Evolutionary conservation across 2,888 invertebrate genomes (phyloP).

Genomic region (Drosophila buzzatii): DNA sequence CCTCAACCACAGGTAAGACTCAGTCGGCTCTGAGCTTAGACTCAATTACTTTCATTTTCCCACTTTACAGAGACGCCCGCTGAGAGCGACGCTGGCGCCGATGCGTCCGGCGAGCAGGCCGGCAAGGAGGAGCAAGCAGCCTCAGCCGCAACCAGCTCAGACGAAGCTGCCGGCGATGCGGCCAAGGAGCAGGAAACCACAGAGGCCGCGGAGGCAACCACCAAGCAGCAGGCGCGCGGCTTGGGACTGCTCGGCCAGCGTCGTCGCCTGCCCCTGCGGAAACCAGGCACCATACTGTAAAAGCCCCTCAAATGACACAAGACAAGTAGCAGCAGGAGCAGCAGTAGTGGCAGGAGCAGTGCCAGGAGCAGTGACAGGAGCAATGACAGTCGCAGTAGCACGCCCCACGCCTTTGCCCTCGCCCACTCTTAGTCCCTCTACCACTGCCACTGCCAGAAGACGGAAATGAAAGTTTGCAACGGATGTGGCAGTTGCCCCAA

Average conservation of each 20-base stretch:
- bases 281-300: slow-evolving; percentile 86
- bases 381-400: slow-evolving; percentile 20
- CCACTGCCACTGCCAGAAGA: neutral
- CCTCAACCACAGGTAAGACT: slow-evolving; percentile 82
- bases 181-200: slow-evolving; percentile 23
- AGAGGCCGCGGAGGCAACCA: slow-evolving; percentile 60
- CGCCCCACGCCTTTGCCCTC: neutral
- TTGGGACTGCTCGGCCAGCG: slow-evolving; percentile 90
- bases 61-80: slow-evolving; percentile 53
- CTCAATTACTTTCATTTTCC: neutral
- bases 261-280: slow-evolving; percentile 88
- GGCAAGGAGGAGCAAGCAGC: slow-evolving; percentile 54
- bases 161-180: slow-evolving; percentile 59
- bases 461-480: slow-evolving; percentile 42
- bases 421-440: neutral
- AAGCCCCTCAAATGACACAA: slow-evolving; percentile 30
- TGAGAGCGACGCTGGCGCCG: slow-evolving; percentile 54
- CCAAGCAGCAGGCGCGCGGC: slow-evolving; percentile 88
- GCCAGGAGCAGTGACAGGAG: slow-evolving; percentile 18
- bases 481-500: slow-evolving; percentile 33
- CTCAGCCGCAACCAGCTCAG: slow-evolving; percentile 50
- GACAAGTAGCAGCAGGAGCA: slow-evolving; percentile 10
- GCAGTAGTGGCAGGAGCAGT: slow-evolving; percentile 11
- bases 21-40: neutral
- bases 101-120: slow-evolving; percentile 58